A percentile compares a stretch with the other conserved stretches of the same genome.
These are phyloP conservation scores for Gymnocheta viridis DNA, from an alignment of 2,888 invertebrate species.

Conservation along the genomic window DNA sequence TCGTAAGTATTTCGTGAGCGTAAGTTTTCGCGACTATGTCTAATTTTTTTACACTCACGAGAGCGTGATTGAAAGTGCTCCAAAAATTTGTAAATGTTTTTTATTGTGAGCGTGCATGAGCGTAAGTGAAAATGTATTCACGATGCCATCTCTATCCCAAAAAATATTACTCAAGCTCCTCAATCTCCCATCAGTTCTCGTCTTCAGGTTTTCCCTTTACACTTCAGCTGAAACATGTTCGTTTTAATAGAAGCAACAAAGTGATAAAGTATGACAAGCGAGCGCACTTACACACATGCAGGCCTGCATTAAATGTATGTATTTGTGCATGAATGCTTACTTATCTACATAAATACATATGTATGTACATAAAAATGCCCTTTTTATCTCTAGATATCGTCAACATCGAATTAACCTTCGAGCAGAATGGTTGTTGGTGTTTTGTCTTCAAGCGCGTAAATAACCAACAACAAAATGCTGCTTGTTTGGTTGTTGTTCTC, in stretches of 20 bases:
- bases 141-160: too few species aligned
- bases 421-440: conserved; percentile 29
- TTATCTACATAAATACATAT: background rate
- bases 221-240: background rate
- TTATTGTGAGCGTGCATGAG: too few species aligned
- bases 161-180: background rate
- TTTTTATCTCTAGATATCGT: conserved; percentile 49
- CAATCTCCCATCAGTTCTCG: conserved; percentile 5
- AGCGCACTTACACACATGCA: background rate
- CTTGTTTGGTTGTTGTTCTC: background rate
- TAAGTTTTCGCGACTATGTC: too few species aligned
- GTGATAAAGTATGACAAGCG: conserved; percentile 1
- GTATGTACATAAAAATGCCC: conserved; percentile 38
- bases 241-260: conserved; percentile 13
- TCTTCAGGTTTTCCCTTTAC: background rate
- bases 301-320: background rate
- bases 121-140: too few species aligned
- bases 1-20: too few species aligned
- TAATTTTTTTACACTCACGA: too few species aligned
- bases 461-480: background rate
- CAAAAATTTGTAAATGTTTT: too few species aligned
- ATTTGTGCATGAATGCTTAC: background rate
- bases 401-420: conserved; percentile 54
- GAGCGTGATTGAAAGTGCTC: too few species aligned
- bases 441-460: conserved; percentile 10